phyloP scores from a whole-genome alignment of 2,113 vertebrate genomes.

The Corythornis cristatus region DNA sequence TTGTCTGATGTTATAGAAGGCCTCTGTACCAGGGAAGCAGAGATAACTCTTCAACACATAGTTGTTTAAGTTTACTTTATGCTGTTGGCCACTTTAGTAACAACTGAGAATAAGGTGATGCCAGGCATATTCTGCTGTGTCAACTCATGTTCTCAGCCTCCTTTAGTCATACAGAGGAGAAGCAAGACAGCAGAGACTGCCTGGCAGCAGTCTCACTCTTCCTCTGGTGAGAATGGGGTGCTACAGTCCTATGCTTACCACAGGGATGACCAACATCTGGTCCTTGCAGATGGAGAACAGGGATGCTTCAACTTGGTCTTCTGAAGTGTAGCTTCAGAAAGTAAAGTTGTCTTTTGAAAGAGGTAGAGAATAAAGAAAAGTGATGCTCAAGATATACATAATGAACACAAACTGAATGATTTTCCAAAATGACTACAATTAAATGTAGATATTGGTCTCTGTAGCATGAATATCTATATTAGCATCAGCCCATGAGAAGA shows the following conservation, averaged over 20 bases:
- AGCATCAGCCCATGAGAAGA: neutral
- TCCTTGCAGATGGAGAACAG: neutral
- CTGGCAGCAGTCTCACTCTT: neutral
- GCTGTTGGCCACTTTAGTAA: accelerated
- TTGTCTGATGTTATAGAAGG: neutral
- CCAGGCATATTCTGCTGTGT: accelerated
- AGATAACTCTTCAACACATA: neutral
- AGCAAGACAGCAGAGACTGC: neutral
- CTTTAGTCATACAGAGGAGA: neutral
- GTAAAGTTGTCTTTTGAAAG: neutral
- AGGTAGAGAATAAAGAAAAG: neutral
- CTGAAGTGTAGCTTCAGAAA: neutral
- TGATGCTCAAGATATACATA: neutral
- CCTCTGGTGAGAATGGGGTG: too few relatives aligned
- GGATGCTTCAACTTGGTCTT: neutral
- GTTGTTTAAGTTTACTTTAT: neutral
- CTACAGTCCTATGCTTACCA: neutral
- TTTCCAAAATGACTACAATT: neutral
- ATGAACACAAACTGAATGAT: neutral
- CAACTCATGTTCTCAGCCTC: neutral
- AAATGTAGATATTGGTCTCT: neutral
- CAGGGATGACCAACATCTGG: accelerated
- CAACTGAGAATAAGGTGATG: neutral
- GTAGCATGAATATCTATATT: neutral
- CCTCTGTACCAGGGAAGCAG: neutral